Evolutionary conservation across 2,888 invertebrate genomes (phyloP).

Genomic region (Pseudococcus jackbeardsleyi): DNA sequence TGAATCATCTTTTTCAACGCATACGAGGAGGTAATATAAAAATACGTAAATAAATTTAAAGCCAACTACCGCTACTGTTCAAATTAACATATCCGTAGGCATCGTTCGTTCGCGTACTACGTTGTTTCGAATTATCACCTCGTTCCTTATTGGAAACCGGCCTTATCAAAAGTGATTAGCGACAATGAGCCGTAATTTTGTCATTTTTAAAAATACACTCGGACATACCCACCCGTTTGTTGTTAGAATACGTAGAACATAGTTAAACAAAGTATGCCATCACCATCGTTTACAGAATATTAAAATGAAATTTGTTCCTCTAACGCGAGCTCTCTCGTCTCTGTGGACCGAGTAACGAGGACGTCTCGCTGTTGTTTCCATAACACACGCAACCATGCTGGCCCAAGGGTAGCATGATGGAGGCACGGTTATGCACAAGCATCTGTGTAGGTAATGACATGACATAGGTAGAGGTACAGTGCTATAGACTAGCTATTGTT

Average conservation of each 20-base stretch:
- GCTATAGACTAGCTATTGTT: neutral
- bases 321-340: neutral
- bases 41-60: conserved; percentile 8
- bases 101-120: neutral
- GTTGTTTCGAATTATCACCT: conserved; percentile 23
- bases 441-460: neutral
- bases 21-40: neutral
- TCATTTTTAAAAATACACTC: conserved; percentile 22
- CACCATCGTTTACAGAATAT: neutral
- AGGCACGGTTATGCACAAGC: too few relatives aligned
- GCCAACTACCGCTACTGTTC: neutral
- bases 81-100: conserved; percentile 28
- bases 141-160: conserved; percentile 23
- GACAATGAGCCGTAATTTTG: conserved; percentile 7
- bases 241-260: neutral
- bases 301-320: neutral
- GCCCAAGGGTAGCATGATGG: neutral
- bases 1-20: too few relatives aligned
- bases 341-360: neutral
- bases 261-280: neutral
- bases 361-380: neutral
- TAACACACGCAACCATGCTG: neutral
- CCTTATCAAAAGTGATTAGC: conserved; percentile 42
- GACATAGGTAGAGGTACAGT: neutral
- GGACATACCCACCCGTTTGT: neutral